Percentiles rank a stretch among this genome's conserved stretches.
These are phyloP conservation scores for Euthynnus affinis DNA, from an alignment of 2,797 vertebrate species.

Conservation along the genomic window DNA sequence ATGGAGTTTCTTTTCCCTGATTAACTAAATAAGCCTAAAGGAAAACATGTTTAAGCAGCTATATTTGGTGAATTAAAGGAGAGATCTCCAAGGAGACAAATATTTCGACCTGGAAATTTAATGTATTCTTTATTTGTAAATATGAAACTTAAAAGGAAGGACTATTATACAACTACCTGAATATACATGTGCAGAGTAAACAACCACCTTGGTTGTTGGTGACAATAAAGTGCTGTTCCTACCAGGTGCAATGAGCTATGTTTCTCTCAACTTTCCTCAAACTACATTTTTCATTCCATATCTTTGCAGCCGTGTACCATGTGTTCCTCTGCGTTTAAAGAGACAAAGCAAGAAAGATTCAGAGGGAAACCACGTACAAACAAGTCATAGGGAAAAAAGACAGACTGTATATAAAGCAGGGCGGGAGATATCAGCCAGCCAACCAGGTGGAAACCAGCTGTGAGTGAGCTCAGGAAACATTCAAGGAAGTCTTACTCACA, in stretches of 20 bases:
- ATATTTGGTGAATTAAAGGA: conserved; percentile 64
- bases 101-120: conserved; percentile 65
- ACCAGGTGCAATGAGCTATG: conserved; percentile 48
- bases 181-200: conserved; percentile 54
- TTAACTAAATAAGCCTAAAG: conserved; percentile 70
- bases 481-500: conserved; percentile 66
- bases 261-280: conserved; percentile 43
- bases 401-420: conserved; percentile 36
- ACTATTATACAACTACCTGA: conserved; percentile 37
- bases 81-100: conserved; percentile 40
- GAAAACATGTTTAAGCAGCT: conserved; percentile 61
- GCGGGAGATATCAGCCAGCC: conserved; percentile 46
- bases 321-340: conserved; percentile 39
- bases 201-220: conserved; percentile 56
- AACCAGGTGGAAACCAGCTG: conserved; percentile 72
- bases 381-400: conserved; percentile 2
- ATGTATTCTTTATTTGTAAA: conserved; percentile 64
- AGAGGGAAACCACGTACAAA: conserved; percentile 39
- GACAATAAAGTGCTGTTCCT: conserved; percentile 54
- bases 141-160: conserved; percentile 57
- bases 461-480: conserved; percentile 61
- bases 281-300: conserved; percentile 25
- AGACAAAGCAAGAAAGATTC: conserved; percentile 40
- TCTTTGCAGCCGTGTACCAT: conserved; percentile 45
- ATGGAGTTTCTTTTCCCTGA: conserved; percentile 41